Percentiles rank a stretch among this genome's conserved stretches.
These are phyloP conservation scores for Neomorphus geoffroyi DNA, from an alignment of 2,797 vertebrate genomes.

Conservation along the genomic window DNA sequence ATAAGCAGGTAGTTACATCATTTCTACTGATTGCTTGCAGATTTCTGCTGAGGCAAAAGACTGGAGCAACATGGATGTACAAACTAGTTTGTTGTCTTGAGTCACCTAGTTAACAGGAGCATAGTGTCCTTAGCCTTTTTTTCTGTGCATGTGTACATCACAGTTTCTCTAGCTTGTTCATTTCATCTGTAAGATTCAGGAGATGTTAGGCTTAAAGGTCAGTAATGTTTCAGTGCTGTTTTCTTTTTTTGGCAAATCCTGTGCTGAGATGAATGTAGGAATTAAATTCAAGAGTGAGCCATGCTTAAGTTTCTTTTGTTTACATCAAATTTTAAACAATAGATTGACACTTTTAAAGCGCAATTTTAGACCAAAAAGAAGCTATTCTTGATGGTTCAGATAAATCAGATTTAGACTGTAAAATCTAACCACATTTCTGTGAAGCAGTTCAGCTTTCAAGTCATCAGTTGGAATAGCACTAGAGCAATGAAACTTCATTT, in stretches of 20 bases:
- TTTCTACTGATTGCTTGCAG: conserved; percentile 39
- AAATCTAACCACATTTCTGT: not conserved
- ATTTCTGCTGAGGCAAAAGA: not conserved
- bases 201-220: not conserved
- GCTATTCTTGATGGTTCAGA: not conserved
- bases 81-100: not conserved
- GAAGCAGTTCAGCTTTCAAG: not conserved
- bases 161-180: not conserved
- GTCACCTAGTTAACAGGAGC: not conserved
- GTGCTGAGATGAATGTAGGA: not conserved
- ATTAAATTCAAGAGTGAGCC: not conserved
- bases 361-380: not conserved
- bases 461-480: not conserved
- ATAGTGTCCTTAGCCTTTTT: not conserved
- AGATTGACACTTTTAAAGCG: not conserved
- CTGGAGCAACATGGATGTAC: not conserved
- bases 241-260: not conserved
- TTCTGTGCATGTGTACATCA: not conserved
- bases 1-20: conserved; percentile 44
- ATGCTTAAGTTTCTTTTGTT: not conserved
- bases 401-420: not conserved
- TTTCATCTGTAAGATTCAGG: not conserved
- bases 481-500: not conserved
- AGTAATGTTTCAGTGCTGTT: not conserved
- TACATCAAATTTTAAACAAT: not conserved